These are phyloP conservation scores for Magallana nippona DNA, from an alignment of 2,888 invertebrate species.

Conservation along the genomic window DNA sequence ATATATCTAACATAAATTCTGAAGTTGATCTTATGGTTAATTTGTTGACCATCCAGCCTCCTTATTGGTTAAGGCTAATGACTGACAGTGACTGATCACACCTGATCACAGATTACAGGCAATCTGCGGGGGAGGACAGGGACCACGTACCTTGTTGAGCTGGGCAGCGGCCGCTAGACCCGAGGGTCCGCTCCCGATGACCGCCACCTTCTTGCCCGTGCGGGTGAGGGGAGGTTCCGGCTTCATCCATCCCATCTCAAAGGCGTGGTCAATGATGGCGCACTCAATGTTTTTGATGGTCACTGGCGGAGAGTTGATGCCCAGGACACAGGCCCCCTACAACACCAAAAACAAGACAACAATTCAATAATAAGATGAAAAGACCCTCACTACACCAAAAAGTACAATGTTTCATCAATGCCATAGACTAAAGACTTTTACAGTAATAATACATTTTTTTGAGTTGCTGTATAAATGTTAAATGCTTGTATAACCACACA, in stretches of 20 bases:
- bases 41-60: too few species aligned
- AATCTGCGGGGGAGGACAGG: neutral
- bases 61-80: too few species aligned
- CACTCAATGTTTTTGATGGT: slow-evolving; percentile 99
- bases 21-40: too few species aligned
- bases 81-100: too few species aligned
- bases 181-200: slow-evolving; percentile 95
- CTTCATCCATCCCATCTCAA: slow-evolving; percentile 95
- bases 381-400: neutral
- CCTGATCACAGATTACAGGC: too few species aligned
- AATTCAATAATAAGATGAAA: neutral
- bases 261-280: slow-evolving; percentile 98
- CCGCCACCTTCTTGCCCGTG: slow-evolving; percentile 90
- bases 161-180: slow-evolving; percentile 97
- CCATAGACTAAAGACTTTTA: too few species aligned
- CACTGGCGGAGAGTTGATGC: slow-evolving; percentile 96
- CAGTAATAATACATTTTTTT: too few species aligned
- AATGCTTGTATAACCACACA: too few species aligned
- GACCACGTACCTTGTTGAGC: slow-evolving; percentile 87
- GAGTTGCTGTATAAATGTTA: too few species aligned
- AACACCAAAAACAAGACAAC: slow-evolving; percentile 33
- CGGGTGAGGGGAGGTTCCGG: slow-evolving; percentile 88
- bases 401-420: too few species aligned
- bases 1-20: too few species aligned
- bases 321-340: slow-evolving; percentile 95